Evolutionary conservation across 2,113 vertebrate genomes (phyloP).

Genomic region (Psilopsiagon aurifrons): DNA sequence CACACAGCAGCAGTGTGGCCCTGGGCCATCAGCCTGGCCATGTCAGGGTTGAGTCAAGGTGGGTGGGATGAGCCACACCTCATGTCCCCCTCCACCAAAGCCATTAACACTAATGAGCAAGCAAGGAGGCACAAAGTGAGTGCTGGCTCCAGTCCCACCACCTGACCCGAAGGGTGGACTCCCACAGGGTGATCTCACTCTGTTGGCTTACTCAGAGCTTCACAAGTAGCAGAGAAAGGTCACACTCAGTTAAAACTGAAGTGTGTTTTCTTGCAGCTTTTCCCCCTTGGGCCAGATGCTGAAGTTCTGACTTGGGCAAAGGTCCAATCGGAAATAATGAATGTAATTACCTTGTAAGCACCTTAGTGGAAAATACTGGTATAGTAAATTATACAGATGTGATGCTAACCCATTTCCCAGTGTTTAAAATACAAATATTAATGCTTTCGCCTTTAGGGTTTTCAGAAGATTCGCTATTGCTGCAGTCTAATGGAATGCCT

Average conservation of each 20-base stretch:
- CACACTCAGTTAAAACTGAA: not conserved
- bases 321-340: slow-evolving; percentile 35
- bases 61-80: not conserved
- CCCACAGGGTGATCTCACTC: not conserved
- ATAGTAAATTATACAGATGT: slow-evolving; percentile 19
- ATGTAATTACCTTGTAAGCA: slow-evolving; percentile 55
- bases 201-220: not conserved
- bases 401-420: not conserved
- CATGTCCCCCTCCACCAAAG: not conserved
- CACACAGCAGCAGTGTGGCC: rapidly evolving
- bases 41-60: not conserved
- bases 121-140: not conserved
- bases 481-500: not conserved
- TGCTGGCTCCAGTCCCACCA: not conserved
- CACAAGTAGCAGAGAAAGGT: not conserved
- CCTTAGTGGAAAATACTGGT: slow-evolving; percentile 43
- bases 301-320: not conserved
- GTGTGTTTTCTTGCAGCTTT: not conserved
- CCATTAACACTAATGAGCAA: not conserved
- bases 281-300: not conserved
- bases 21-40: not conserved
- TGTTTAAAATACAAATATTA: slow-evolving; percentile 39
- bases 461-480: not conserved
- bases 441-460: not conserved
- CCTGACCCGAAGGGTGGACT: not conserved